Evolutionary conservation across 2,888 invertebrate genomes (phyloP), one percentile per base, ranked within the genome.

Genomic region (Pseudococcus longispinus): DNA sequence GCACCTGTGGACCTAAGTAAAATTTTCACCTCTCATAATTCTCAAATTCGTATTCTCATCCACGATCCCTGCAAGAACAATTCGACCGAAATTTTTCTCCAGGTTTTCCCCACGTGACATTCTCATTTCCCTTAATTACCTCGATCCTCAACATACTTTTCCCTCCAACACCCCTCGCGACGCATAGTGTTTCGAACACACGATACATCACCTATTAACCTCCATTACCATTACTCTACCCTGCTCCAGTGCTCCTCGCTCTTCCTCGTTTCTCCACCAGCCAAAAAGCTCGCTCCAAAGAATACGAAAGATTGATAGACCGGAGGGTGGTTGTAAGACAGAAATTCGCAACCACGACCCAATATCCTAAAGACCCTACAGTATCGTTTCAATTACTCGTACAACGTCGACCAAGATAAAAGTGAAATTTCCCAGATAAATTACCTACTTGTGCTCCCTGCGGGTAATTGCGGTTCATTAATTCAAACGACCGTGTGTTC

Each of bases 361-460:
- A 65, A 65, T 65, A 65, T 11, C 65, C 65, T 11, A 65, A 23
- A 65, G 26, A 65, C 65, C 26, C 65, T 13, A 26, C 23, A 26
- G 65, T 65, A 65, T 65, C 26, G 65, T 65, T 65, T 65, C 65
- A 65, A 65, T 65, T 65, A 65, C 65, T 26, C 26, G 23, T 65
- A 65, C 65, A 65, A 65, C 65, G 23, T 65, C 65, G 65, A 65
- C 65, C 65, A 26, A 65, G 65, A 65, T 65, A 26, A 65, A 65
- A 65, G 65, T 65, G 65, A 65, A 65, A 65, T 65, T 65, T 65
- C 26, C 65, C 26, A 65, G 65, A 65, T 65, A 65, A 65, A 65
- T 65, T 65, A 65, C 65, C 65, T 26, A 26, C 65, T 55, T 55
- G 55, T 55, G 55, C 65, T 65, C 65, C 26, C 26, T 65, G 15